Base-by-base conservation (phyloP, 1,140 invertebrate species). In the Colletes latitarsis region DNA sequence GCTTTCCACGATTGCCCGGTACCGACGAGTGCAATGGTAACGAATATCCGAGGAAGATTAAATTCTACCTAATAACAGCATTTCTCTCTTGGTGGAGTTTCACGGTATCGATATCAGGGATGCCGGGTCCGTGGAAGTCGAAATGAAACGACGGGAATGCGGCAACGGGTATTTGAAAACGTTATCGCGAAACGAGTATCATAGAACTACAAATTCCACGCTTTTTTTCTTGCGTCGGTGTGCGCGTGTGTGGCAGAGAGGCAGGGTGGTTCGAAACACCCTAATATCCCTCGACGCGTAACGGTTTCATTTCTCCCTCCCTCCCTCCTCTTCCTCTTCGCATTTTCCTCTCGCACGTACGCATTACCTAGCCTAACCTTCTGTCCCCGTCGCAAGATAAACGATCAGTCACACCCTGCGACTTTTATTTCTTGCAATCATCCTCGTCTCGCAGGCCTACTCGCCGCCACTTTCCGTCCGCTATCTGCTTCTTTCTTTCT, bases 391-490 rank as follows among this genome's bases (percentile, higher is more conserved):
- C 78, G 82, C 67, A 83, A 88, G 86, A 89, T 90, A 90, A 89
- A 90, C 90, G 89, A 91, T 91, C 90, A 91, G 90, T 90, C 90
- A 91, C 90, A 91, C 89, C 89, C 90, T 90, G 90, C 88, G 89
- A 91, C 89, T 91, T 90, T 91, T 91, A 91, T 90, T 89, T 83
- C 88, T 89, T 74, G 88, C 90, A 90, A 91, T 91, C 89, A 89
- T 89, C 87, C 81, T 66, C 82, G 70, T 82, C 74, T 88, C 85
- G 71, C 79, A 82, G 64, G 79, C 72, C 86, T 82, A 75, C 69
- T 78, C 41, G 83, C 71, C 19, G 53, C 76, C 80, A 64, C 72
- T 77, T 76, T 81, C 58, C 67, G 39, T 64, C 77, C n/a, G 41
- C 69, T 69, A 46, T 80, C 76, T 49, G 41, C 68, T 67, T 19